Evolutionary conservation across 2,888 invertebrate genomes (phyloP), one percentile per base, ranked within the genome.

Genomic region (Conchocele bisecta): DNA sequence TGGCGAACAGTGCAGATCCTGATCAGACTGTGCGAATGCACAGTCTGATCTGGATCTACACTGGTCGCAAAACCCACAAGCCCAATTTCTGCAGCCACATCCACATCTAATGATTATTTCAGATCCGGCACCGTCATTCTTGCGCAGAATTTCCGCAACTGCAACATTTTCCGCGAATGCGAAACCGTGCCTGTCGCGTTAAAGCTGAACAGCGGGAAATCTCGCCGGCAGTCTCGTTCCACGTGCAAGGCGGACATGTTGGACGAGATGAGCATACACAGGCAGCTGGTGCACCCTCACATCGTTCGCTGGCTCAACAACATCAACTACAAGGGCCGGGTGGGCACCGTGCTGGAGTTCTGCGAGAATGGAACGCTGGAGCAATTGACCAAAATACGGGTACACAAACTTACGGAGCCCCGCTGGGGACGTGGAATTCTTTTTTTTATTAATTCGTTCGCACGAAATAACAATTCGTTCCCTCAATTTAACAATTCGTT

Each of bases 291-390:
- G 15, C 89, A 89, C 68, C 72, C 82, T 13, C 84, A 86, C 71
- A 75, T 89, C 46, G 82, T 87, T 13, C 53, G 82, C 9, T 81
- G 87, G 73, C 69, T 85, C 13, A 75, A 79, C 42, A 83, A 83
- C 31, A 81, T 87, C 44, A 79, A 64, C 35, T 82, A 81, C 51
- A 70, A 85, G 39, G 86, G 86, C 2, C 69, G 84, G 5, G 66
- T 79, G 13, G 86, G 85, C 3, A 76, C 86, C 15, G 85, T 88
- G 26, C 64, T 87, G 72, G 88, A 89, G 63, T 87, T 87, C 74
- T 89, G 86, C 63, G 85, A 87, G 59, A 83, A 80, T 64, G 88
- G 88, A 1, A 85, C 79, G 39, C 75, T 88, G 26, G 86, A 86
- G 50, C 85, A 85, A 50, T 76, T 88, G 31, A 75, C 87, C 13